A percentile compares a stretch with the other conserved stretches of the same genome.
phyloP scores from a whole-genome alignment of 2,888 invertebrate genomes.

The Branchinecta sandiegonensis region DNA sequence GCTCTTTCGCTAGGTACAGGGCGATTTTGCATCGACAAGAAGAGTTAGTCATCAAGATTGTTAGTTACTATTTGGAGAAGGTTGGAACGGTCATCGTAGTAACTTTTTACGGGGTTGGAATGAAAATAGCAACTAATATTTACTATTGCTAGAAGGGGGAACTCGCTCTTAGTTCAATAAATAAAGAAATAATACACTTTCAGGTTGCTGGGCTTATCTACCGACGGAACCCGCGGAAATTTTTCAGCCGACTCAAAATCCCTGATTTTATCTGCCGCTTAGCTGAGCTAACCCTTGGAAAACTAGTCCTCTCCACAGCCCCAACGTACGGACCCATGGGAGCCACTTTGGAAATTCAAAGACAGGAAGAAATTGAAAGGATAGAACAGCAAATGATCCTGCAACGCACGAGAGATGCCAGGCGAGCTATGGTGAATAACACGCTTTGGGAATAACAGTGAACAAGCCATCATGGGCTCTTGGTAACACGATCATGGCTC shows the following conservation, averaged over 20 bases:
- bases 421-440: constrained; percentile 23
- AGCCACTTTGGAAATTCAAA: constrained; percentile 40
- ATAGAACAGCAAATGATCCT: constrained; percentile 39
- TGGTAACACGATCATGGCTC: constrained; percentile 31
- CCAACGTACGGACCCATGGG: constrained; percentile 37
- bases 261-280: constrained; percentile 34
- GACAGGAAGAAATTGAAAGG: constrained; percentile 38
- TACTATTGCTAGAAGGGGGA: too few species aligned
- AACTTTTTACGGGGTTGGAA: too few species aligned
- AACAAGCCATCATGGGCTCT: constrained; percentile 28
- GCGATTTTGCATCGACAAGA: too few species aligned
- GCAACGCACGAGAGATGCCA: constrained; percentile 30
- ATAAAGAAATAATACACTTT: too few species aligned
- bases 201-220: constrained; percentile 37
- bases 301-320: constrained; percentile 34
- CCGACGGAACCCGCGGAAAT: constrained; percentile 35
- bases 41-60: too few species aligned
- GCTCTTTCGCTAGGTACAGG: too few species aligned
- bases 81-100: too few species aligned
- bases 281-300: constrained; percentile 34
- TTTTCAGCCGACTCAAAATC: constrained; percentile 34
- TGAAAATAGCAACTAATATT: too few species aligned
- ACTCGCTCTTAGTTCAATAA: too few species aligned
- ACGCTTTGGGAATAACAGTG: constrained; percentile 17
- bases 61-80: too few species aligned